Conservation (phyloP, 2,113 vertebrate genomes). For the Embiotoca jacksoni region DNA sequence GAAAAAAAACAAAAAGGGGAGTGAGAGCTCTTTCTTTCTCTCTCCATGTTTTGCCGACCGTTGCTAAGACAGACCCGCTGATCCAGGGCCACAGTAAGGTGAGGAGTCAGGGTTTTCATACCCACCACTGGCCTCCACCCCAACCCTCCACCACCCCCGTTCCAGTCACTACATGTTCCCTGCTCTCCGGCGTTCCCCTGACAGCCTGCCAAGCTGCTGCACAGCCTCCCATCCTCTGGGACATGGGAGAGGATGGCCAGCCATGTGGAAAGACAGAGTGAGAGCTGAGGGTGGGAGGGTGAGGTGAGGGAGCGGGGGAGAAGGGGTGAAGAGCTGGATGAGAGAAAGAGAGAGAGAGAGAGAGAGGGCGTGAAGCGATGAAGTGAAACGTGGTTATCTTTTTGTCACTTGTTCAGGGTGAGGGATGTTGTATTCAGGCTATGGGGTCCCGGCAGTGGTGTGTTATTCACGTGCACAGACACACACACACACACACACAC, state of each 20-base stretch:
- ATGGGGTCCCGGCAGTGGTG: conserved; percentile 53
- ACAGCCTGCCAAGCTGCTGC: conserved; percentile 82
- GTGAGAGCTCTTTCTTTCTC: conserved; percentile 39
- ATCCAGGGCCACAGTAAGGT: conserved; percentile 51
- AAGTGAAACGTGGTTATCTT: conserved; percentile 82
- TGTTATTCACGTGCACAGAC: conserved; percentile 56
- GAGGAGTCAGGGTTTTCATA: conserved; percentile 53
- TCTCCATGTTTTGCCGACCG: conserved; percentile 31
- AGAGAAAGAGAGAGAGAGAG: conserved; percentile 38
- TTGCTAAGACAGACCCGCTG: conserved; percentile 40
- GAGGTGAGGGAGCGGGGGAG: conserved; percentile 38
- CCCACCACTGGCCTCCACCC: conserved; percentile 7
- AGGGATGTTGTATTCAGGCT: conserved; percentile 75
- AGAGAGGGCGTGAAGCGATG: conserved; percentile 68
- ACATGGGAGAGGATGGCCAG: conserved; percentile 80
- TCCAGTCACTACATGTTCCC: conserved; percentile 82
- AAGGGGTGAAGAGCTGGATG: conserved; percentile 38
- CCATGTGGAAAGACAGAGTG: conserved; percentile 79
- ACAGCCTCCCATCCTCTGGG: conserved; percentile 78
- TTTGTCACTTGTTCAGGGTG: conserved; percentile 82
- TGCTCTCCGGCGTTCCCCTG: conserved; percentile 77
- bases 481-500: conserved; percentile 45
- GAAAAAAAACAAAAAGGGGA: background rate
- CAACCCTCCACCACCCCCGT: conserved; percentile 51
- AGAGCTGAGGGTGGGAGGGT: conserved; percentile 49